Evolutionary conservation across 2,888 invertebrate genomes (phyloP).

Genomic region (Lasius platythorax): DNA sequence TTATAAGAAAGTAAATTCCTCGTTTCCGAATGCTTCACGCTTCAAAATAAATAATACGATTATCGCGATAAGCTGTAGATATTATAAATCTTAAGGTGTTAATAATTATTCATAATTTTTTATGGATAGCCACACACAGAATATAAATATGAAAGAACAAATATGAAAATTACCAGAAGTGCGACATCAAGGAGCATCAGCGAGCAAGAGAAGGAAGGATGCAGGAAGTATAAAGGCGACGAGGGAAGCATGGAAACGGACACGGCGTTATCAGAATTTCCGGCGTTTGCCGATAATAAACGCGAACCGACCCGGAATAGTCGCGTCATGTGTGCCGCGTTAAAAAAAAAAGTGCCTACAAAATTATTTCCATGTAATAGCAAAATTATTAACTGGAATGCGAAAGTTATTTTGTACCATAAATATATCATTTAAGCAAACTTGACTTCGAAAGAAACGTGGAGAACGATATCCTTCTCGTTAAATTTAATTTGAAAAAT

Average conservation of each 20-base stretch:
- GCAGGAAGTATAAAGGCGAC: constrained; percentile 67
- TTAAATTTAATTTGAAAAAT: neutral
- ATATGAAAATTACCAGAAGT: constrained; percentile 14
- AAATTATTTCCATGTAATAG: neutral
- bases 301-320: constrained; percentile 30
- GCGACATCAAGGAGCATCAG: neutral
- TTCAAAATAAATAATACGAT: constrained; percentile 20
- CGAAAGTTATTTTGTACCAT: neutral
- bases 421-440: neutral
- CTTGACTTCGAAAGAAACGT: neutral
- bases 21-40: neutral
- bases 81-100: neutral
- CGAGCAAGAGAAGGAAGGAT: constrained; percentile 54
- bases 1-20: neutral
- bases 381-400: neutral
- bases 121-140: neutral
- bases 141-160: neutral
- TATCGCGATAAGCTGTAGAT: neutral
- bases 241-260: constrained; percentile 75
- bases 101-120: neutral
- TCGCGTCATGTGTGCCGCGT: constrained; percentile 3
- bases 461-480: neutral
- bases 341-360: neutral
- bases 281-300: constrained; percentile 79
- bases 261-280: constrained; percentile 80